Evolutionary conservation across 2,888 invertebrate species (phyloP), one percentile per base, ranked within the genome.

Genomic region (Scaptomyza caliginosa): DNA sequence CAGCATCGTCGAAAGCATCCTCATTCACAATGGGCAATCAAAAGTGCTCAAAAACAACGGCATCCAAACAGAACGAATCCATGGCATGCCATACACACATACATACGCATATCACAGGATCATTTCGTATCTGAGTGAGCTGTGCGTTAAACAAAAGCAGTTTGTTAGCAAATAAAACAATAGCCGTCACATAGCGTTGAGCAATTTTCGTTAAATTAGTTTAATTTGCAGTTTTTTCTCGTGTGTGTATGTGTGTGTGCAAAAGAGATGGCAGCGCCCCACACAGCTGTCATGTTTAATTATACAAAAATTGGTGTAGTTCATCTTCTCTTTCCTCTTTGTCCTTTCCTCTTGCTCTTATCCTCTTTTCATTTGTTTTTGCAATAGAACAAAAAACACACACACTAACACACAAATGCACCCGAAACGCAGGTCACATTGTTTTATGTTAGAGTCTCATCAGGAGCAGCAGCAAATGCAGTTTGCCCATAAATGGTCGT

Each of bases 161-260:
- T 76, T 74, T 74, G 74, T 74, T 64, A 66, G 73, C 67, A 75
- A 60, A 79, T 65, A 71, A 71, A 81, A 81, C 81, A 77, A 67
- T 72, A 26, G 66, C 50, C 45, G 49, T 54, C 65, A 55, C 70
- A 78, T 51, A 24, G 58, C 42, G 34, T 52, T 50, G 56, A 52
- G 45, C 74, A 81, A 76, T 73, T 78, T 81, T 75, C 76, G 69
- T 48, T 66, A 90, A 89, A 90, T 87, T 89, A 88, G 87, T 87
- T 88, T 83, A 88, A 89, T 90, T 83, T 81, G 49, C 75, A 74
- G 56, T 60, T 51, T 45, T 64, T 62, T 48, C 2, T 17, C 1
- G 11, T 0, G 3, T 10, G 1, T 24, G 13, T 11, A 7, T 32
- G 17, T 5, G 24, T 6, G n/a, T 39, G 32, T 39, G 23, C 13